A percentile compares a stretch with the other conserved stretches of the same genome.
phyloP scores from a whole-genome alignment of 2,888 invertebrate species.

The Isotomurus palustris region DNA sequence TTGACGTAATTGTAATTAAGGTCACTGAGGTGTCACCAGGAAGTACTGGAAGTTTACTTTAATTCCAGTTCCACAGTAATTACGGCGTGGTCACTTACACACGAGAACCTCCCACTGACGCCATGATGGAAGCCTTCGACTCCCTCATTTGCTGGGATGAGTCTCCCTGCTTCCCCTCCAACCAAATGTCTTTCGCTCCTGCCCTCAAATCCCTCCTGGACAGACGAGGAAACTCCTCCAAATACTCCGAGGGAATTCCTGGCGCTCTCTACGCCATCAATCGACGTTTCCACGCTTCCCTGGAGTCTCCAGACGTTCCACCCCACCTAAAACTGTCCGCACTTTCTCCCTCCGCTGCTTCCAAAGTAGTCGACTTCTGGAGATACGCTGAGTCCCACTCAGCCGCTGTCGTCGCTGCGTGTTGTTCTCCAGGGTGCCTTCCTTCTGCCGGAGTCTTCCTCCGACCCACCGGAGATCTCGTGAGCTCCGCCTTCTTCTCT shows the following conservation, averaged over 20 bases:
- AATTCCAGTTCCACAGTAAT: not conserved
- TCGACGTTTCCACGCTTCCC: not conserved
- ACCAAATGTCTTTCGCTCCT: not conserved
- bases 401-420: no score
- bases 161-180: not conserved
- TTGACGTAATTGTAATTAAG: no score
- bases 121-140: not conserved
- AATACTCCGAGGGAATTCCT: not conserved
- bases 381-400: no score
- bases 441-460: no score
- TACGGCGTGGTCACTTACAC: not conserved
- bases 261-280: not conserved
- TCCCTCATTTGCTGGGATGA: not conserved
- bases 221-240: not conserved
- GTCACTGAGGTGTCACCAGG: not conserved
- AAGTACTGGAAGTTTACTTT: not conserved
- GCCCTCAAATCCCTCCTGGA: not conserved
- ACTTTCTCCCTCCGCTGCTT: no score
- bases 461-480: constrained; percentile 4
- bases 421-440: no score
- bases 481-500: not conserved
- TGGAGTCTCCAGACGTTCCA: not conserved
- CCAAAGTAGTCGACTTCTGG: no score
- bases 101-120: not conserved
- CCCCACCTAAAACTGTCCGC: not conserved